phyloP scores from a whole-genome alignment of 1,140 invertebrate species.

The Battus philenor region DNA sequence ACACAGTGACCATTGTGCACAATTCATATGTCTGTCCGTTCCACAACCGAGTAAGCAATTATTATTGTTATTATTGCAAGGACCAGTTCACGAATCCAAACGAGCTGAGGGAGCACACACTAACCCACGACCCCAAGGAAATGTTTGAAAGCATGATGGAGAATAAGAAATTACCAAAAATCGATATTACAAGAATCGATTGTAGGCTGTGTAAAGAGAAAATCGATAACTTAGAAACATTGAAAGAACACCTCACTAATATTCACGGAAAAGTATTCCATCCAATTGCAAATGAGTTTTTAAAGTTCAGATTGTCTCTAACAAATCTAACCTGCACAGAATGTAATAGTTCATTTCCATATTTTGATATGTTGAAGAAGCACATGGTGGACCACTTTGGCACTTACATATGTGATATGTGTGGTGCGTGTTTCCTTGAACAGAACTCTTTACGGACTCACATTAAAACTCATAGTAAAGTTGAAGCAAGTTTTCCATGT shows the following conservation, averaged over 20 bases:
- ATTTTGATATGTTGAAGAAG: constrained; percentile 60
- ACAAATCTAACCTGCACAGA: constrained; percentile 34
- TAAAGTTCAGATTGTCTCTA: constrained; percentile 34
- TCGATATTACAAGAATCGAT: constrained; percentile 63
- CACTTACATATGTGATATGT: constrained; percentile 63
- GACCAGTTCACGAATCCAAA: constrained; percentile 54
- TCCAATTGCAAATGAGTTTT: constrained; percentile 33
- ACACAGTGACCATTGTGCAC: constrained; percentile 44
- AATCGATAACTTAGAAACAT: constrained; percentile 47
- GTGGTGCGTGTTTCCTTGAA: constrained; percentile 62
- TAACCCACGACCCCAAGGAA: constrained; percentile 44
- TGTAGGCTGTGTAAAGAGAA: constrained; percentile 49
- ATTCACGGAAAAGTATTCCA: constrained; percentile 30
- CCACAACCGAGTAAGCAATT: constrained; percentile 50
- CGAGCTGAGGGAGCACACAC: constrained; percentile 55
- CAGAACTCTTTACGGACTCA: constrained; percentile 56
- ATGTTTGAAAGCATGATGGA: constrained; percentile 50
- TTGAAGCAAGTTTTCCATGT: constrained; percentile 57
- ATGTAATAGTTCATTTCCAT: constrained; percentile 3
- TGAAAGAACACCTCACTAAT: constrained; percentile 43
- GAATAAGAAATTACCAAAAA: constrained; percentile 58
- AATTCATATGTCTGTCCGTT: constrained; percentile 60
- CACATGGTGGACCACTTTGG: constrained; percentile 68
- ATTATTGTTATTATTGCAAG: constrained; percentile 60
- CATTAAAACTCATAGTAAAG: constrained; percentile 50